phyloP scores from a whole-genome alignment of 2,113 vertebrate species.

The Dolichallabes microphthalmus region DNA sequence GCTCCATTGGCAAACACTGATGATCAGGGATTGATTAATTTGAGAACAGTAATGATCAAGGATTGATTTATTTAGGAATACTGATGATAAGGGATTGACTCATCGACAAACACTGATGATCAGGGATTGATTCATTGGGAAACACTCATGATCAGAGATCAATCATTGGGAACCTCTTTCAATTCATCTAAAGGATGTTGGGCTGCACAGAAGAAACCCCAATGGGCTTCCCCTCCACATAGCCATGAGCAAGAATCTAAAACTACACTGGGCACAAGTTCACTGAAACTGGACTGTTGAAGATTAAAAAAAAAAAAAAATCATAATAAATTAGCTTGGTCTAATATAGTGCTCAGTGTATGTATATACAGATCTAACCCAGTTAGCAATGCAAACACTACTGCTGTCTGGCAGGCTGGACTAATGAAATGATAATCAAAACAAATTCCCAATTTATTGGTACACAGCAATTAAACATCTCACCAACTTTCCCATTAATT shows the following conservation, averaged over 20 bases:
- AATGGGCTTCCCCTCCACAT: neutral
- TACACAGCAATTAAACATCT: neutral
- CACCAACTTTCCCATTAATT: neutral
- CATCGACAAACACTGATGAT: neutral
- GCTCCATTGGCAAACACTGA: too few species aligned
- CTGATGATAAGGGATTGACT: neutral
- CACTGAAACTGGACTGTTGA: neutral
- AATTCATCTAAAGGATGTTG: too few species aligned
- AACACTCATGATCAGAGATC: neutral
- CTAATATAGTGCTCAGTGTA: neutral
- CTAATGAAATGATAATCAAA: conserved; percentile 5
- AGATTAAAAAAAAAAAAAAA: neutral
- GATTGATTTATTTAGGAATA: neutral
- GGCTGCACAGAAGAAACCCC: too few species aligned
- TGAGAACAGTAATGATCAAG: neutral
- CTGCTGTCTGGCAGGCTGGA: neutral
- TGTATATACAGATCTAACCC: neutral
- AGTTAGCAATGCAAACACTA: neutral
- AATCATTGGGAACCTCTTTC: neutral
- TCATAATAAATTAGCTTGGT: neutral
- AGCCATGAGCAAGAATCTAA: neutral
- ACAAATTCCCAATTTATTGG: neutral
- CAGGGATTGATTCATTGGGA: too few species aligned
- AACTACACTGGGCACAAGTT: neutral
- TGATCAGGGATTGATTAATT: neutral